Percentiles rank a stretch among this genome's conserved stretches.
Conservation (phyloP, 1,140 invertebrate genomes). For the Magallana gigas region DNA sequence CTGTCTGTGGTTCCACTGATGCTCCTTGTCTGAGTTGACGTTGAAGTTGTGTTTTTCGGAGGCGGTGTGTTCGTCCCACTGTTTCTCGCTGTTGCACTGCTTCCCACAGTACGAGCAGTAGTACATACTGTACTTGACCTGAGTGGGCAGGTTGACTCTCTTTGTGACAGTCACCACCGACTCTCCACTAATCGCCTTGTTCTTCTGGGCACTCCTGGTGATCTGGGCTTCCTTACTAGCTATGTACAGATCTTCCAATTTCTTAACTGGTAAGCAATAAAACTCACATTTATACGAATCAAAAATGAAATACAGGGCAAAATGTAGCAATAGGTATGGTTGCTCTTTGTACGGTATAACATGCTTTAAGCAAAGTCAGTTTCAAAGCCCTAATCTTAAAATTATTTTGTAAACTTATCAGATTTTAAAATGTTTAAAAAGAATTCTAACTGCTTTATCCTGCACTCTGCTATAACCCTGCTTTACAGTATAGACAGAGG, state of each 20-base stretch:
- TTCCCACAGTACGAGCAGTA: conserved; percentile 75
- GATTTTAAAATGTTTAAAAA: no score
- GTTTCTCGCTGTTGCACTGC: conserved; percentile 73
- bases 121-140: conserved; percentile 50
- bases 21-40: conserved; percentile 76
- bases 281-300: not conserved
- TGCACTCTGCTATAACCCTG: no score
- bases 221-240: conserved; percentile 64
- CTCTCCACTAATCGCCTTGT: conserved; percentile 70
- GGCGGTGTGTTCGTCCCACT: conserved; percentile 76
- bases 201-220: conserved; percentile 56
- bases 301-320: no score
- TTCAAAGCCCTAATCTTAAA: no score
- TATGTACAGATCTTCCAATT: conserved; percentile 63
- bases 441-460: no score
- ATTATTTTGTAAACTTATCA: no score
- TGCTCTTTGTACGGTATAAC: no score
- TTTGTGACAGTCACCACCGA: conserved; percentile 66
- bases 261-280: conserved; percentile 52
- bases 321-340: no score
- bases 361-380: no score
- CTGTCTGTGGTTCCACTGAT: conserved; percentile 77
- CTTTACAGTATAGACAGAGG: no score
- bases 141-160: conserved; percentile 42
- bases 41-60: conserved; percentile 75